A percentile compares a stretch with the other conserved stretches of the same genome.
Evolutionary conservation across 2,888 invertebrate species (phyloP).

Genomic region (Caradrina clavipalpis): DNA sequence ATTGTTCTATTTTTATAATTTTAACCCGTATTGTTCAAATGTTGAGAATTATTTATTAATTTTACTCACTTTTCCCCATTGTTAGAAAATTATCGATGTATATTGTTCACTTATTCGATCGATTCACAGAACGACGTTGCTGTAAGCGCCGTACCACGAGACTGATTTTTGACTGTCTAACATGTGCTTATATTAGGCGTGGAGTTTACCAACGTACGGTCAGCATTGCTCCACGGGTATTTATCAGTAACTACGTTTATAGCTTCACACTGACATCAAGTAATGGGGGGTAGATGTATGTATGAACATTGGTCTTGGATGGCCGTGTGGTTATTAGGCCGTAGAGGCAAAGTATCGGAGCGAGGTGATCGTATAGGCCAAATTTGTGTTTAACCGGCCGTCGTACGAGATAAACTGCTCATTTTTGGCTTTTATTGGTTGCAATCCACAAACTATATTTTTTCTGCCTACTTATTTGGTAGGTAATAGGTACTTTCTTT

Average conservation of each 20-base stretch:
- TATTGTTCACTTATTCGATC: constrained; percentile 35
- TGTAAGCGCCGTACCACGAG: constrained; percentile 37
- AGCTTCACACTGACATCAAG: constrained; percentile 5
- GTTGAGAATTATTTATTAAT: background rate
- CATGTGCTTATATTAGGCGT: constrained; percentile 53
- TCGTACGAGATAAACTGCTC: background rate
- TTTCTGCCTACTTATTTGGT: too few species aligned
- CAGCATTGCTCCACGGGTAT: constrained; percentile 22
- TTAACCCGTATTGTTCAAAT: too few species aligned
- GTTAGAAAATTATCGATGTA: constrained; percentile 35
- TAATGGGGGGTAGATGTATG: constrained; percentile 17
- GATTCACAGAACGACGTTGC: constrained; percentile 55
- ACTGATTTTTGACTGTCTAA: constrained; percentile 54
- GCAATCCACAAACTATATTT: too few species aligned
- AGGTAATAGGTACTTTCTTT: too few species aligned
- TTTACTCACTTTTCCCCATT: constrained; percentile 70
- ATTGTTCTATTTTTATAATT: background rate
- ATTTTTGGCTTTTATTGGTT: too few species aligned
- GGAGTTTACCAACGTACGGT: constrained; percentile 23
- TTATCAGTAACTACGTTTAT: constrained; percentile 12
- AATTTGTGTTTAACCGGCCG: background rate
- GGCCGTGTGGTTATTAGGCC: constrained; percentile 5
- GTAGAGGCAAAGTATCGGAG: constrained; percentile 20
- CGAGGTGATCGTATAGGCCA: background rate
- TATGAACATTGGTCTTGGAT: constrained; percentile 12